These are phyloP conservation scores for Nycteola revayana DNA, from an alignment of 2,888 invertebrate genomes.

Conservation along the genomic window DNA sequence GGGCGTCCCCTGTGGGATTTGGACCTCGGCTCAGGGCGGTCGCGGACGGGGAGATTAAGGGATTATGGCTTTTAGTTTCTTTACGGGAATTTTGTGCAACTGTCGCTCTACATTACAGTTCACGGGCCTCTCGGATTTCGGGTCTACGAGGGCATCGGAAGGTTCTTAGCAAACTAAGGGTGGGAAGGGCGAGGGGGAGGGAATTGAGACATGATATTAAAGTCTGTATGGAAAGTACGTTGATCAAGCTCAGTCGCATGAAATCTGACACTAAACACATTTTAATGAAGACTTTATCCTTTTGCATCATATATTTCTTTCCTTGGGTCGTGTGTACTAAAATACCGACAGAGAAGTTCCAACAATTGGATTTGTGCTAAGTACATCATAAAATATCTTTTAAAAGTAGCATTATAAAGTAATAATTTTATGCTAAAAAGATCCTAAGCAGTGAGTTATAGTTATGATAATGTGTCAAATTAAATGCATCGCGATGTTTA, in stretches of 20 bases:
- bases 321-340: constrained; percentile 32
- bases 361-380: constrained; percentile 66
- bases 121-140: too few relatives aligned
- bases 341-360: constrained; percentile 44
- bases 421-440: constrained; percentile 41
- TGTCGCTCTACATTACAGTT: too few relatives aligned
- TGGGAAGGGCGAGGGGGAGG: too few relatives aligned
- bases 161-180: too few relatives aligned
- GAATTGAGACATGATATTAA: constrained; percentile 24
- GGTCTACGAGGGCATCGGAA: too few relatives aligned
- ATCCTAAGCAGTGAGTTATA: constrained; percentile 1
- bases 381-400: constrained; percentile 66
- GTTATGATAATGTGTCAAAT: too few relatives aligned
- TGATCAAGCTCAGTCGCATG: constrained; percentile 48
- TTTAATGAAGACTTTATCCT: constrained; percentile 52
- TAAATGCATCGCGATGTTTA: too few relatives aligned
- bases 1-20: too few relatives aligned
- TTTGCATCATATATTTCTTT: constrained; percentile 41
- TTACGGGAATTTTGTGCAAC: too few relatives aligned
- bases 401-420: constrained; percentile 16
- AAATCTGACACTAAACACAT: constrained; percentile 57
- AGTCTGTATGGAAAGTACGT: constrained; percentile 54
- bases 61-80: too few relatives aligned
- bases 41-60: too few relatives aligned
- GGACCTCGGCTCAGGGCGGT: too few relatives aligned